Evolutionary conservation across 2,797 vertebrate genomes (phyloP).

Genomic region (Cossypha caffra): DNA sequence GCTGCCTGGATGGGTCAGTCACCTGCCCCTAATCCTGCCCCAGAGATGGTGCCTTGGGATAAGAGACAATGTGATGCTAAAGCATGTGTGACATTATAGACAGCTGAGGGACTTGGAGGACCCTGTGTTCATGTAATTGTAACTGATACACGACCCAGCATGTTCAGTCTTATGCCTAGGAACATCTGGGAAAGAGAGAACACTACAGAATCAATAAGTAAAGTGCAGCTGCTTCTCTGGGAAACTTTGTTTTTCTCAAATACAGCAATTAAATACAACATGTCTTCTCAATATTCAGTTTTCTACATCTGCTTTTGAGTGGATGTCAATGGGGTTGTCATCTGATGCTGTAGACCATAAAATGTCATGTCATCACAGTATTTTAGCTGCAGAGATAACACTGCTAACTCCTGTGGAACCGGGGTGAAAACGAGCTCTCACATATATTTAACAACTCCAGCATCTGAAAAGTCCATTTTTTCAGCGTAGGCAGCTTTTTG

Average conservation of each 20-base stretch:
- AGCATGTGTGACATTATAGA: rapidly evolving
- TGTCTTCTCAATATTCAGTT: background rate
- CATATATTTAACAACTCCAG: slow-evolving; percentile 16
- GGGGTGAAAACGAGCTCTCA: background rate
- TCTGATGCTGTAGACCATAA: background rate
- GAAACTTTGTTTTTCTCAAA: background rate
- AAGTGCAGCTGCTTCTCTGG: background rate
- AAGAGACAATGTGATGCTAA: background rate
- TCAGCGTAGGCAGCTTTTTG: slow-evolving; percentile 54
- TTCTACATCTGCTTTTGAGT: background rate
- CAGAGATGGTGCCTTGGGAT: background rate
- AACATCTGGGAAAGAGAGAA: background rate
- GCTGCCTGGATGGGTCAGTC: background rate
- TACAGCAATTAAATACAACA: background rate
- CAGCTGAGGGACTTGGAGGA: background rate
- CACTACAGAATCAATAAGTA: background rate
- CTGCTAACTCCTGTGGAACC: background rate
- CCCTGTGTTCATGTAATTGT: background rate
- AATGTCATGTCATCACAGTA: background rate
- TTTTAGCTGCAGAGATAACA: background rate
- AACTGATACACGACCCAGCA: rapidly evolving
- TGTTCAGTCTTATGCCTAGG: background rate
- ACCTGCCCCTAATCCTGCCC: background rate
- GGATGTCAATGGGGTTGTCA: background rate
- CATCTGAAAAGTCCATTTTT: slow-evolving; percentile 53